Evolutionary conservation across 2,888 invertebrate genomes (phyloP).

Genomic region (Drepanosiphum platanoidis): DNA sequence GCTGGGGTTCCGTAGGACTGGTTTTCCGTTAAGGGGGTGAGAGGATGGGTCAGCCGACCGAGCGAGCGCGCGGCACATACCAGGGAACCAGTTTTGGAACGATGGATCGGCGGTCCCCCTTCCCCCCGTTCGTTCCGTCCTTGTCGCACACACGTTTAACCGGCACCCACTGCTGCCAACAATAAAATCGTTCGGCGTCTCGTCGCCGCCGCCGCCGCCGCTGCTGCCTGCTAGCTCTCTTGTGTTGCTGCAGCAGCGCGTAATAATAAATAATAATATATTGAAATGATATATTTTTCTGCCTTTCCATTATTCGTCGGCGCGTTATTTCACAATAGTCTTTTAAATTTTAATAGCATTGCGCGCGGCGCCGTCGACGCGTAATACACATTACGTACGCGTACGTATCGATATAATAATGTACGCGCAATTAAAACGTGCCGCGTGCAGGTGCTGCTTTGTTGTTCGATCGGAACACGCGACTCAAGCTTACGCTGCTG

Average conservation of each 20-base stretch:
- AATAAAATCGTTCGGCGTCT: conserved; percentile 26
- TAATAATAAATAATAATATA: neutral
- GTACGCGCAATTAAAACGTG: neutral
- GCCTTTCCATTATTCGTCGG: neutral
- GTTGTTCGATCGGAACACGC: neutral
- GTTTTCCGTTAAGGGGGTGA: conserved; percentile 61
- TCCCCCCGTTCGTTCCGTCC: conserved; percentile 14
- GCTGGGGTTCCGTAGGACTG: conserved; percentile 59
- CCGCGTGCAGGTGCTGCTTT: neutral
- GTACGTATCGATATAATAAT: neutral
- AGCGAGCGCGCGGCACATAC: conserved; percentile 43
- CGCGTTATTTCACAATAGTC: conserved; percentile 6
- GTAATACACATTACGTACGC: neutral
- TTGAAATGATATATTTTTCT: conserved; percentile 15
- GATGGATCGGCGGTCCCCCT: conserved; percentile 36
- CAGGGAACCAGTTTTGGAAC: conserved; percentile 60
- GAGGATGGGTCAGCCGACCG: conserved; percentile 62
- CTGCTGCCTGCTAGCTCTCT: too few relatives aligned
- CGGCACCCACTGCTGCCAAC: conserved; percentile 60
- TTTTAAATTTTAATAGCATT: neutral
- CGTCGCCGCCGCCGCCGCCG: neutral
- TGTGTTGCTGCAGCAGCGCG: neutral
- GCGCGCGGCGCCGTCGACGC: neutral
- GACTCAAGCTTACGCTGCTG: too few relatives aligned
- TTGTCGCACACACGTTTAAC: conserved; percentile 44